phyloP scores from a whole-genome alignment of 2,888 invertebrate species.

The Morpho deidamia region DNA sequence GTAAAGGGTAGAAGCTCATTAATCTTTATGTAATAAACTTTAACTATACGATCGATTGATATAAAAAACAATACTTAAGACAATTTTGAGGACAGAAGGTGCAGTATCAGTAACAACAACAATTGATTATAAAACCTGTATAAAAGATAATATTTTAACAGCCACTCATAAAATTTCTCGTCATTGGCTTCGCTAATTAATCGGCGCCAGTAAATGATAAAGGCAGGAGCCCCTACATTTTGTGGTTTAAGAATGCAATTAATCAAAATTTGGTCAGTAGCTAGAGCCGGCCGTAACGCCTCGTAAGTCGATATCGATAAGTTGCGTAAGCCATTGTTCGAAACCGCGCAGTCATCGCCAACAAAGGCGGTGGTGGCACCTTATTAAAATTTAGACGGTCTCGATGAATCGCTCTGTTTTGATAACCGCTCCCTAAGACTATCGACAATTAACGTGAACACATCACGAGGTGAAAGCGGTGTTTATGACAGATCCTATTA shows the following conservation, averaged over 20 bases:
- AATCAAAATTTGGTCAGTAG: slow-evolving; percentile 77
- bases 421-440: slow-evolving; percentile 60
- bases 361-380: slow-evolving; percentile 77
- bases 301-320: slow-evolving; percentile 77
- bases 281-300: slow-evolving; percentile 70
- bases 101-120: not conserved
- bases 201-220: slow-evolving; percentile 69
- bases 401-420: slow-evolving; percentile 72
- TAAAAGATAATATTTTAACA: slow-evolving; percentile 43
- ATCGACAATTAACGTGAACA: slow-evolving; percentile 45
- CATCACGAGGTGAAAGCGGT: slow-evolving; percentile 46
- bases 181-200: slow-evolving; percentile 33
- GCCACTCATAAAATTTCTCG: slow-evolving; percentile 43
- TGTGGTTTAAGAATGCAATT: slow-evolving; percentile 66
- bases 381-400: slow-evolving; percentile 75
- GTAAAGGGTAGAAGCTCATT: too few relatives aligned
- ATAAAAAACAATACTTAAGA: too few relatives aligned
- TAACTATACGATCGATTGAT: too few relatives aligned
- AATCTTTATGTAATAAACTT: too few relatives aligned
- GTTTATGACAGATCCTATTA: slow-evolving; percentile 49
- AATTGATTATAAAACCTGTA: slow-evolving; percentile 13
- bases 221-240: slow-evolving; percentile 41
- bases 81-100: not conserved
- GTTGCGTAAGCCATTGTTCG: slow-evolving; percentile 74
- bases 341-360: slow-evolving; percentile 63